These are phyloP conservation scores for Drepana arcuata DNA, from an alignment of 1,140 invertebrate species.

Conservation along the genomic window DNA sequence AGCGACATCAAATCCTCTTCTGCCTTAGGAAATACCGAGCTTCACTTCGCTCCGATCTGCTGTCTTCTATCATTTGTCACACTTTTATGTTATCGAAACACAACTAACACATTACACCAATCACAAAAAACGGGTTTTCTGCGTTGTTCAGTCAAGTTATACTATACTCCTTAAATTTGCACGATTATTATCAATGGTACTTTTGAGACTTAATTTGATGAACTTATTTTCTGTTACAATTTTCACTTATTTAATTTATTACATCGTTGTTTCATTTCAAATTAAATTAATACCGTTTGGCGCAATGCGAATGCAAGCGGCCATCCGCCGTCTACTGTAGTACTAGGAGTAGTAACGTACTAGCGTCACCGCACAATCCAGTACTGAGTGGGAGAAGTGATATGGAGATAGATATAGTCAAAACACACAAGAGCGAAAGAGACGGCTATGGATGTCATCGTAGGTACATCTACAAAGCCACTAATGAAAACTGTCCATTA, in stretches of 20 bases:
- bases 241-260: constrained; percentile 23
- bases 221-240: constrained; percentile 13
- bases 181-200: not conserved
- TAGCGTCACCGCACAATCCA: constrained; percentile 32
- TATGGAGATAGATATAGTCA: constrained; percentile 36
- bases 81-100: constrained; percentile 33
- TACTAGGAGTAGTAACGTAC: constrained; percentile 49
- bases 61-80: constrained; percentile 14
- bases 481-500: constrained; percentile 46
- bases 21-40: constrained; percentile 28
- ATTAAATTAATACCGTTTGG: constrained; percentile 19
- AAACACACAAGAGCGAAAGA: constrained; percentile 22
- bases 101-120: constrained; percentile 46
- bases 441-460: constrained; percentile 35
- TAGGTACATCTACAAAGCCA: constrained; percentile 49
- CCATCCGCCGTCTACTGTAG: constrained; percentile 35
- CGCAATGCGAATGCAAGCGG: constrained; percentile 37
- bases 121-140: constrained; percentile 34
- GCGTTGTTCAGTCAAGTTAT: too few species aligned
- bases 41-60: constrained; percentile 30
- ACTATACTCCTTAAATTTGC: too few species aligned
- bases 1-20: constrained; percentile 50
- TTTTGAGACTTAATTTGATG: not conserved
- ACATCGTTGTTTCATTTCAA: constrained; percentile 10
- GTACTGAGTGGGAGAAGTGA: constrained; percentile 42